phyloP scores from a whole-genome alignment of 2,888 invertebrate genomes.

The Mayetiola destructor region DNA sequence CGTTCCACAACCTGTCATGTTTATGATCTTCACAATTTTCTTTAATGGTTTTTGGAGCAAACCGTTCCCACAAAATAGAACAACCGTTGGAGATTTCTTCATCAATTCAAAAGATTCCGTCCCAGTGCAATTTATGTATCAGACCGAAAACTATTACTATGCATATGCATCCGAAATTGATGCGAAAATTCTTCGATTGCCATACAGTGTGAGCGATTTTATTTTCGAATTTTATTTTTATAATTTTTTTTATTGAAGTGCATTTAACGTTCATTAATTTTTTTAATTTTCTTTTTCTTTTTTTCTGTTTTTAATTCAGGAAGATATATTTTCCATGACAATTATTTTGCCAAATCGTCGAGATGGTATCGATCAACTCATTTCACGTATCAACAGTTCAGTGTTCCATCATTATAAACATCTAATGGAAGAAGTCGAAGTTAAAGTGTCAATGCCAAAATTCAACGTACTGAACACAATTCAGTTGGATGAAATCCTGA shows the following conservation, averaged over 20 bases:
- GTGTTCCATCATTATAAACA: slow-evolving; percentile 42
- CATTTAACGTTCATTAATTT: too few species aligned
- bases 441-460: slow-evolving; percentile 54
- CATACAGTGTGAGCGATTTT: slow-evolving; percentile 56
- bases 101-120: slow-evolving; percentile 36
- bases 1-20: slow-evolving; percentile 44
- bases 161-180: slow-evolving; percentile 46
- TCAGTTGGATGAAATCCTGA: slow-evolving; percentile 44
- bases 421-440: slow-evolving; percentile 42
- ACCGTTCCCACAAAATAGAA: slow-evolving; percentile 48
- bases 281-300: too few species aligned
- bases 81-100: slow-evolving; percentile 46
- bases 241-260: slow-evolving; percentile 18
- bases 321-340: slow-evolving; percentile 58
- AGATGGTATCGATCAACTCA: slow-evolving; percentile 45
- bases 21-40: slow-evolving; percentile 61
- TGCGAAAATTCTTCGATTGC: slow-evolving; percentile 56
- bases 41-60: slow-evolving; percentile 69
- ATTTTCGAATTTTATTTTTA: too few species aligned
- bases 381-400: slow-evolving; percentile 42
- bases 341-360: slow-evolving; percentile 55
- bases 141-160: slow-evolving; percentile 48
- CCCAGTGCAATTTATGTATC: slow-evolving; percentile 52
- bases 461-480: slow-evolving; percentile 59
- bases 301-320: slow-evolving; percentile 38